Percentiles rank a stretch among this genome's conserved stretches.
phyloP scores from a whole-genome alignment of 2,113 vertebrate species.

The Microcebus lehilahytsara region DNA sequence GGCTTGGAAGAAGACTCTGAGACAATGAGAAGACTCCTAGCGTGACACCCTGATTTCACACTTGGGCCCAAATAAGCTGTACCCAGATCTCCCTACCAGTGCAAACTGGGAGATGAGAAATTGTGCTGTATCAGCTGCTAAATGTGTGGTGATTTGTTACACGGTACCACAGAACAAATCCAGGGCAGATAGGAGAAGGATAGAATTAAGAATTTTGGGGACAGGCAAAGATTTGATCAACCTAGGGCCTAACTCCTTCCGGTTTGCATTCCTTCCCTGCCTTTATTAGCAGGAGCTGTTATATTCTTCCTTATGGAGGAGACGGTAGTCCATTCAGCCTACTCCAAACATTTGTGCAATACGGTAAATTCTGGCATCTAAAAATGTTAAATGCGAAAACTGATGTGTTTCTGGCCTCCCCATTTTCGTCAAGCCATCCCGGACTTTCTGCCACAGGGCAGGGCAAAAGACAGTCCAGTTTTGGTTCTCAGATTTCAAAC shows the following conservation, averaged over 20 bases:
- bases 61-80: too few relatives aligned
- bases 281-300: not conserved
- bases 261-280: not conserved
- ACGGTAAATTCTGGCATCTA: not conserved
- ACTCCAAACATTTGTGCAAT: not conserved
- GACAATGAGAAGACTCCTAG: too few relatives aligned
- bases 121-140: too few relatives aligned
- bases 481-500: not conserved
- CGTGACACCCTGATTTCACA: too few relatives aligned
- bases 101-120: too few relatives aligned
- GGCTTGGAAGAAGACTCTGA: not conserved
- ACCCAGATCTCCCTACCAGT: too few relatives aligned
- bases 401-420: not conserved
- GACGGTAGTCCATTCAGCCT: not conserved
- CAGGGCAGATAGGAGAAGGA: too few relatives aligned
- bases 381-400: not conserved
- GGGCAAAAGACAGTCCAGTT: not conserved
- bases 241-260: too few relatives aligned
- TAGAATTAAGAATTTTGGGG: too few relatives aligned
- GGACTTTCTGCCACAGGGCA: not conserved
- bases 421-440: not conserved
- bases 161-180: too few relatives aligned
- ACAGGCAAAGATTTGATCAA: too few relatives aligned
- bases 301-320: not conserved
- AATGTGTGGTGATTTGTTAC: too few relatives aligned